Conservation (phyloP, 2,113 vertebrate genomes). For the Sporophila hypoxantha region DNA sequence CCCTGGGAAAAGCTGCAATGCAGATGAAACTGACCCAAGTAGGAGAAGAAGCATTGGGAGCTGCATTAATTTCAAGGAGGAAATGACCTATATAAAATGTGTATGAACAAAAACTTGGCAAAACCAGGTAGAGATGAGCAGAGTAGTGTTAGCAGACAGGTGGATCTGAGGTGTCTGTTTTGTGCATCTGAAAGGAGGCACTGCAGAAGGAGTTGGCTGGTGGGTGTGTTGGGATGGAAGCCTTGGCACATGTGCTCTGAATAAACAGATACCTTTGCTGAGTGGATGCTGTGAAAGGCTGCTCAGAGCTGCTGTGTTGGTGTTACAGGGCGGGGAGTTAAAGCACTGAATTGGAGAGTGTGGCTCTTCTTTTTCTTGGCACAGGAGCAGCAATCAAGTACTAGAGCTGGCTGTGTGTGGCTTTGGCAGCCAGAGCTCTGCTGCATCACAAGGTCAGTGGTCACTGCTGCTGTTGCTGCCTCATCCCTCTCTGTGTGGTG, state of each 20-base stretch:
- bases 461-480: not conserved
- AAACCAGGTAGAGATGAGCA: not conserved
- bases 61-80: not conserved
- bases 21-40: not conserved
- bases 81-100: not conserved
- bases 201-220: not conserved
- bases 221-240: not conserved
- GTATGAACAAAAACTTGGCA: not conserved
- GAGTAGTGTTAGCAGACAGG: not conserved
- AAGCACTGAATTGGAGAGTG: not conserved
- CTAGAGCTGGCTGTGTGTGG: not conserved
- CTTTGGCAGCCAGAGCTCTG: not conserved
- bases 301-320: not conserved
- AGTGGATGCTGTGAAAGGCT: not conserved
- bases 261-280: not conserved
- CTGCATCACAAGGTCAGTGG: not conserved
- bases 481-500: not conserved
- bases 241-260: not conserved
- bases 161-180: not conserved
- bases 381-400: not conserved
- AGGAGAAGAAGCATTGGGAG: not conserved
- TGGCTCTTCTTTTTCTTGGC: slow-evolving; percentile 22
- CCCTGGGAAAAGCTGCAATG: not conserved
- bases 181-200: not conserved
- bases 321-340: not conserved